A percentile compares a stretch with the other conserved stretches of the same genome.
These are phyloP conservation scores for Pteronura brasiliensis DNA, from an alignment of 2,113 vertebrate genomes.

Conservation along the genomic window DNA sequence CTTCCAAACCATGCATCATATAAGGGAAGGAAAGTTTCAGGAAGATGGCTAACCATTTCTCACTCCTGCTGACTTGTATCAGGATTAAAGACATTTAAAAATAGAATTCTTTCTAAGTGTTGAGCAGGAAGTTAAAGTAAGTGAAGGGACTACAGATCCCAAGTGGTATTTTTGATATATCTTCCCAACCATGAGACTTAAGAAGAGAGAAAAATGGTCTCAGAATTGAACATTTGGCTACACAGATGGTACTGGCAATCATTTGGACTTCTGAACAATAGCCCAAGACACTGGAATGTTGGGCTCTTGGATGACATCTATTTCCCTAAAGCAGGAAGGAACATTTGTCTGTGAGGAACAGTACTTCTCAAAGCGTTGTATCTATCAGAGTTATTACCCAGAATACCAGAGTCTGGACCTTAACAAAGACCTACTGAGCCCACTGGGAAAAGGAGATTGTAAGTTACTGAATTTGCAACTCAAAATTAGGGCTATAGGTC, in stretches of 20 bases:
- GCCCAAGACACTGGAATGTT: background rate
- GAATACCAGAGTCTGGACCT: background rate
- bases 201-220: constrained; percentile 8
- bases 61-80: background rate
- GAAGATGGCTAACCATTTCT: background rate
- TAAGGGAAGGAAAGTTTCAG: background rate
- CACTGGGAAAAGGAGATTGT: background rate
- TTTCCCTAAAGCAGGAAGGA: background rate
- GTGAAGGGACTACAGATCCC: background rate
- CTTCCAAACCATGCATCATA: background rate
- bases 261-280: constrained; percentile 12
- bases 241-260: constrained; percentile 14
- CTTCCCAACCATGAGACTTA: background rate
- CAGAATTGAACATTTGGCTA: constrained; percentile 34
- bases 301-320: background rate
- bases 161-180: constrained; percentile 24
- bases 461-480: background rate
- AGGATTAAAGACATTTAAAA: background rate
- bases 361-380: background rate
- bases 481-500: background rate
- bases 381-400: background rate
- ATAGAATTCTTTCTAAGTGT: background rate
- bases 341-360: background rate
- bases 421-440: background rate
- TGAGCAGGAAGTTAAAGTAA: background rate